Conservation (phyloP, 2,888 invertebrate species). For the Shargacucullia verbasci region DNA sequence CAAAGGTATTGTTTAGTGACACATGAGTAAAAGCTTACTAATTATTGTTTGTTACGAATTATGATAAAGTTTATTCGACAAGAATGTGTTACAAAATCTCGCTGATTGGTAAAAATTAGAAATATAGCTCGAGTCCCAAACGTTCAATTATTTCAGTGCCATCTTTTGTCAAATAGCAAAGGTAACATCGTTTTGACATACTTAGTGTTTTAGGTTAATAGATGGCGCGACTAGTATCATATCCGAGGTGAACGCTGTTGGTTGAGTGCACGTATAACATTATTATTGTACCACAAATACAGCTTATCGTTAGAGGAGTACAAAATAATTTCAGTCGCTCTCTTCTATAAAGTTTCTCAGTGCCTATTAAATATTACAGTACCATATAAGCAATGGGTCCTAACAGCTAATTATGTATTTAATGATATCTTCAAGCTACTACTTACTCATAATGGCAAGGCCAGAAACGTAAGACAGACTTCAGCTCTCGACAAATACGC, state of each 20-base stretch:
- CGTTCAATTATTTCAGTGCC: background rate
- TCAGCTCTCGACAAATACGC: no score
- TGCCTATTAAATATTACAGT: background rate
- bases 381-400: background rate
- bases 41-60: no score
- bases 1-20: no score
- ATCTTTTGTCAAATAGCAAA: background rate
- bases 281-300: slow-evolving; percentile 4
- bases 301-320: background rate
- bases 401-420: background rate
- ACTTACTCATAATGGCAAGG: no score
- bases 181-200: background rate
- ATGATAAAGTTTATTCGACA: no score
- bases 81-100: no score
- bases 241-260: no score
- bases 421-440: background rate
- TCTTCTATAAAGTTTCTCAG: background rate
- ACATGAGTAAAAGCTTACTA: no score
- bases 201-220: background rate
- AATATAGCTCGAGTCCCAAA: no score
- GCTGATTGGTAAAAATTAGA: no score
- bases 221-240: slow-evolving; percentile 1
- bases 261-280: background rate
- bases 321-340: slow-evolving; percentile 11
- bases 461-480: no score